Evolutionary conservation across 2,888 invertebrate species (phyloP).

Genomic region (Mimachlamys varia): DNA sequence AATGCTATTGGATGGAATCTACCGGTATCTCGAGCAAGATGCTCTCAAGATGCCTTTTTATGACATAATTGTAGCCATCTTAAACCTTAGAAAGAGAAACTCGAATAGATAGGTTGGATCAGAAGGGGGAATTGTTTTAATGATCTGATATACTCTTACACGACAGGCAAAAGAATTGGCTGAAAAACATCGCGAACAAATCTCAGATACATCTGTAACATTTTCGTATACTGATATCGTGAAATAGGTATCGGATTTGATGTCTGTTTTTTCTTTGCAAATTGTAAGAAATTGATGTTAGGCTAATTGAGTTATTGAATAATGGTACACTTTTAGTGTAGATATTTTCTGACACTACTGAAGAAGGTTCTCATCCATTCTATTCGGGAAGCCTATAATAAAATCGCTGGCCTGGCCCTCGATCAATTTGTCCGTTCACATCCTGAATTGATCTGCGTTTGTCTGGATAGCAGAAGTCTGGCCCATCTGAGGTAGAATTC

Average conservation of each 20-base stretch:
- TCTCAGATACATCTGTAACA: not conserved
- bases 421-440: constrained; percentile 12
- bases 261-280: not conserved
- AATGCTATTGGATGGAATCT: too few species aligned
- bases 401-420: not conserved
- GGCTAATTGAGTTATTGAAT: not conserved
- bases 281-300: not conserved
- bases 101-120: too few species aligned
- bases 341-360: not conserved
- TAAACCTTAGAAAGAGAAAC: too few species aligned
- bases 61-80: too few species aligned
- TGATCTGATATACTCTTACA: too few species aligned
- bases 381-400: not conserved
- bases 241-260: not conserved
- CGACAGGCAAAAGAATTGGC: not conserved
- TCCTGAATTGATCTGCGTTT: constrained; percentile 21
- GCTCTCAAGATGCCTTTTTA: too few species aligned
- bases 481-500: not conserved
- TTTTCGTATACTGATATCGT: not conserved
- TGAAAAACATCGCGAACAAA: not conserved
- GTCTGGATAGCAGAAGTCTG: not conserved
- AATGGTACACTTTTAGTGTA: not conserved
- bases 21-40: too few species aligned
- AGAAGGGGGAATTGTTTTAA: too few species aligned
- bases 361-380: constrained; percentile 13